phyloP scores from a whole-genome alignment of 2,797 vertebrate species.

The Crocodylus rhombifer region DNA sequence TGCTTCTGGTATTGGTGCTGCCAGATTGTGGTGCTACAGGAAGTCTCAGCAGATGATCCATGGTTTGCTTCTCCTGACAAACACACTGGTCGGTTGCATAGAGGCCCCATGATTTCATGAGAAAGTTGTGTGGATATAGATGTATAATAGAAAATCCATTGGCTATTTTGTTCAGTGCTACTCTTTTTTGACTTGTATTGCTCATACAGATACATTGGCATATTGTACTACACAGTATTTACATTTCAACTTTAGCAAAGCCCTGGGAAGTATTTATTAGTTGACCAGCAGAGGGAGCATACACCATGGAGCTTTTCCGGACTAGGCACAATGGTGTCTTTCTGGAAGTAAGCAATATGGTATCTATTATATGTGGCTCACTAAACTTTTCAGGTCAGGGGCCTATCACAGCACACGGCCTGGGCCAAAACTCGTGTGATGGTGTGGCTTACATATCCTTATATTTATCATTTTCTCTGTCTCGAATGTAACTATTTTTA shows the following conservation, averaged over 20 bases:
- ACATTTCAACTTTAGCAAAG: rapidly evolving
- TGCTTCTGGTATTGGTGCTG: too few relatives aligned
- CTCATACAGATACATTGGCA: neutral
- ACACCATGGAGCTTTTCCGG: neutral
- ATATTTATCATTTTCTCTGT: neutral
- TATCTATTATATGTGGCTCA: neutral
- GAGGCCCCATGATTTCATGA: too few relatives aligned
- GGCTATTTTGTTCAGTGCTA: neutral
- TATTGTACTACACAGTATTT: neutral
- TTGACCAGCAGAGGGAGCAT: constrained; percentile 65
- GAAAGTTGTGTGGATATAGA: too few relatives aligned
- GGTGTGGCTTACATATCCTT: neutral
- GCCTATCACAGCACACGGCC: neutral
- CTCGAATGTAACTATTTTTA: neutral
- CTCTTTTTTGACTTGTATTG: neutral
- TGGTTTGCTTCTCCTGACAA: too few relatives aligned
- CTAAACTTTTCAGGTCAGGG: neutral
- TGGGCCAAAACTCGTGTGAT: neutral
- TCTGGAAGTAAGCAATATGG: neutral
- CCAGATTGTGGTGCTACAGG: too few relatives aligned
- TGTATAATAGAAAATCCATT: neutral
- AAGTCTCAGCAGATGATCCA: too few relatives aligned
- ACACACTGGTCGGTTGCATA: too few relatives aligned
- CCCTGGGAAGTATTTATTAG: constrained; percentile 3
- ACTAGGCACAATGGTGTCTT: neutral